These are phyloP conservation scores for Augiades crinisus DNA, from an alignment of 2,888 invertebrate genomes.

Conservation along the genomic window DNA sequence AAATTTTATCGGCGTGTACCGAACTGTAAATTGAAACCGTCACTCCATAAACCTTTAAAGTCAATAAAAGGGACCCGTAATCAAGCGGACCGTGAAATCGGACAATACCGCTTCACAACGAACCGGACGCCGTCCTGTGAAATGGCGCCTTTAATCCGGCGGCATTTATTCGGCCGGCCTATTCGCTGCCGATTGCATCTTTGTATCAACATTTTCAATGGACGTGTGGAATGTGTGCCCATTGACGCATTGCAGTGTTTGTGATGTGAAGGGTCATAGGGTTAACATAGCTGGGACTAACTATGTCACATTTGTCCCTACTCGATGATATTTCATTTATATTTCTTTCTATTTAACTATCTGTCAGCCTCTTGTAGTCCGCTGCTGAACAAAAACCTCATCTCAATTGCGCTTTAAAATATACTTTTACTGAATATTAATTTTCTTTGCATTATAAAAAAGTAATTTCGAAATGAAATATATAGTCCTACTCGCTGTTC, in stretches of 20 bases:
- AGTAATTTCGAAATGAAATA: too few species aligned
- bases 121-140: slow-evolving; percentile 7
- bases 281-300: too few species aligned
- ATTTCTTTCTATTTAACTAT: too few species aligned
- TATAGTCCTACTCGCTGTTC: too few species aligned
- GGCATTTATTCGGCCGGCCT: slow-evolving; percentile 9
- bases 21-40: slow-evolving; percentile 58
- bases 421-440: too few species aligned
- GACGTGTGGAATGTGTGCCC: background rate
- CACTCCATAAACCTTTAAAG: slow-evolving; percentile 66
- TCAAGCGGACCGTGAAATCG: slow-evolving; percentile 56
- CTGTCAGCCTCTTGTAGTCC: too few species aligned
- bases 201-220: background rate
- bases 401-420: too few species aligned
- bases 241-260: background rate
- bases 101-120: slow-evolving; percentile 48
- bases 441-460: too few species aligned
- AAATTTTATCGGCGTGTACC: slow-evolving; percentile 49
- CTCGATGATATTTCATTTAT: too few species aligned
- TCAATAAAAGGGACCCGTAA: slow-evolving; percentile 65
- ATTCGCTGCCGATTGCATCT: slow-evolving; percentile 10
- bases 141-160: slow-evolving; percentile 4
- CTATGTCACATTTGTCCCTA: too few species aligned
- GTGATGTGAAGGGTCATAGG: too few species aligned
- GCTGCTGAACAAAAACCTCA: too few species aligned